Base-by-base conservation (phyloP, 2,888 invertebrate genomes). In the Orchesella flavescens region DNA sequence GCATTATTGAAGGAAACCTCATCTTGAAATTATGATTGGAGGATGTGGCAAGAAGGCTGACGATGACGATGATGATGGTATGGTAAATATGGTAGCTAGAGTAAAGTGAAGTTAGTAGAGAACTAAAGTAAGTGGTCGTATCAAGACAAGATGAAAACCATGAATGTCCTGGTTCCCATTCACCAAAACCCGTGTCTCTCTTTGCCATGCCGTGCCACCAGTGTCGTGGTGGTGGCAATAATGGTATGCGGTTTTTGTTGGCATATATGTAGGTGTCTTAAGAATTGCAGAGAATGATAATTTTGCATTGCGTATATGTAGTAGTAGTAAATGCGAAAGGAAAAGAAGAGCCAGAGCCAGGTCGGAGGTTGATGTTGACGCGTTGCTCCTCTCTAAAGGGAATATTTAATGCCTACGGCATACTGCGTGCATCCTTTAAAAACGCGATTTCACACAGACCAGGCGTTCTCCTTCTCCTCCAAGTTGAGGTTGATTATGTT, bases 241-340 rank as follows among this genome's bases (percentile, higher is more conserved):
- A 73, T 79, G 79, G 79, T 17, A 66, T 80, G 80, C 34, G 80
- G 80, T 80, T 80, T 80, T 66, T 7, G 34, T 34, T 34, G 17
- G 34, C 19, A 59, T 59, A 59, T 59, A 59, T 17, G 21, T 19
- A 34, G 12, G 63, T 21, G 24, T 21, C 63, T 23, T 23, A 34
- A 23, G 19, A 63, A 63, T 23, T 63, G 63, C 63, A 63, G 21
- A 34, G 34, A 34, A 34, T 63, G 21, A 34, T 2, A 34, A 34
- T 63, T 23, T 23, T 23, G 21, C 23, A 23, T 21, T 23, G 63
- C 24, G 63, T 34, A 24, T 34, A 24, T 34, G 15, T 7, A 63
- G 24, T 23, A 23, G 24, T 9, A 15, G 17, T 53, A 53, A 53
- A 53, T n/a, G 53, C 3, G 34, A 34, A 34, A 34, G 34, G 34